Conservation (phyloP, 2,797 vertebrate genomes). For the Myotis daubentonii region DNA sequence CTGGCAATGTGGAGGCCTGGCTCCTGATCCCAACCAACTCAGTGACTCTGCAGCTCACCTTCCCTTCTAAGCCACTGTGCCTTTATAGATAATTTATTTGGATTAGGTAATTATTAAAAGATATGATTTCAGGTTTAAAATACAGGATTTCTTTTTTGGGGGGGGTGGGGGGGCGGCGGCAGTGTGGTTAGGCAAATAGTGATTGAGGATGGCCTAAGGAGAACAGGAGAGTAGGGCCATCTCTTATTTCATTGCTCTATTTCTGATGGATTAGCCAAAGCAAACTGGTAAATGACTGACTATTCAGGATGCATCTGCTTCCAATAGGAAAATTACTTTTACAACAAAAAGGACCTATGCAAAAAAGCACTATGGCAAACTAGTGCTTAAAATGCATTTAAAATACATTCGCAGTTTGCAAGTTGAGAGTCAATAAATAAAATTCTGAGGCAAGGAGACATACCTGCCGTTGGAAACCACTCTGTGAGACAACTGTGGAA, state of each 20-base stretch:
- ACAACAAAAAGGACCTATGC: neutral
- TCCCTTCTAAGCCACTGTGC: neutral
- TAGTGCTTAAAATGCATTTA: neutral
- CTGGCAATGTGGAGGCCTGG: neutral
- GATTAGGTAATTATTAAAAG: conserved; percentile 30
- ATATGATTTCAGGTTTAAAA: neutral
- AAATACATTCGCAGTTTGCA: conserved; percentile 33
- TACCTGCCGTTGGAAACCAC: neutral
- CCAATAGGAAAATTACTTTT: neutral
- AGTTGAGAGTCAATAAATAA: conserved; percentile 16
- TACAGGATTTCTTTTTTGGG: neutral
- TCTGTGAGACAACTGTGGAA: neutral
- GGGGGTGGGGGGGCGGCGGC: neutral
- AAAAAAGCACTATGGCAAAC: neutral
- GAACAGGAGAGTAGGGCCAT: neutral
- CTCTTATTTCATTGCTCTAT: conserved; percentile 29
- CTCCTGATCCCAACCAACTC: neutral
- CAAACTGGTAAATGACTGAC: neutral
- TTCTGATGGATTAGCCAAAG: conserved; percentile 24
- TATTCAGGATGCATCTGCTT: conserved; percentile 29
- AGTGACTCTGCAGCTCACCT: neutral
- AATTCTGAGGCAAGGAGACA: neutral
- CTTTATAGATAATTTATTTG: conserved; percentile 11
- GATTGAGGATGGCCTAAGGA: conserved; percentile 1
- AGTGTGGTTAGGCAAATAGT: neutral